phyloP scores from a whole-genome alignment of 2,888 invertebrate genomes.

The Hanleya hanleyi region DNA sequence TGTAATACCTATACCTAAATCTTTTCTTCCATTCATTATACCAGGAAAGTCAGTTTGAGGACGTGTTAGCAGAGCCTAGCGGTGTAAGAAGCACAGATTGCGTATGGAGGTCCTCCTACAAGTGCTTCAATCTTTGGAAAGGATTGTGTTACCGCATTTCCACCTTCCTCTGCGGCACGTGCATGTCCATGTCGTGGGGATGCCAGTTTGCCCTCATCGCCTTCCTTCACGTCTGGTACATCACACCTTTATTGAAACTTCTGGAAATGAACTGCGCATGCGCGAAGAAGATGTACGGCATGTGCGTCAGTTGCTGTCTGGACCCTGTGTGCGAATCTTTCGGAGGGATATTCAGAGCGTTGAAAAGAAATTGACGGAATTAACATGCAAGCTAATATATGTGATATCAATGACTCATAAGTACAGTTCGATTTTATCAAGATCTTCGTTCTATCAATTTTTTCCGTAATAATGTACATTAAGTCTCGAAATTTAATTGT shows the following conservation, averaged over 20 bases:
- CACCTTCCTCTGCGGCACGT: constrained; percentile 80
- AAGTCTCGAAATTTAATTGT: too few relatives aligned
- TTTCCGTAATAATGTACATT: too few relatives aligned
- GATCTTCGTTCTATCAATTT: too few relatives aligned
- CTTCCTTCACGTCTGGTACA: constrained; percentile 75
- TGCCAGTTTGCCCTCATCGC: constrained; percentile 73
- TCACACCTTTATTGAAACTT: constrained; percentile 44
- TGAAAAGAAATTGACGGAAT: too few relatives aligned
- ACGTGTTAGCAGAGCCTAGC: constrained; percentile 47
- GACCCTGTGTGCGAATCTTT: constrained; percentile 44
- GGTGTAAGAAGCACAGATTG: constrained; percentile 76
- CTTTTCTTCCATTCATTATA: background rate
- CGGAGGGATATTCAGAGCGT: constrained; percentile 40
- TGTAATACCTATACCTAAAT: background rate
- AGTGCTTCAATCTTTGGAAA: constrained; percentile 76
- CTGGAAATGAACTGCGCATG: constrained; percentile 74
- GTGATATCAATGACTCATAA: too few relatives aligned
- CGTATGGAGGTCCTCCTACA: constrained; percentile 81
- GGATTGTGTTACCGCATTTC: constrained; percentile 74
- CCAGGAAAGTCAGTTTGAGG: constrained; percentile 73
- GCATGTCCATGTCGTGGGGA: constrained; percentile 79
- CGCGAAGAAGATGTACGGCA: constrained; percentile 31
- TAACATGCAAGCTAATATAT: too few relatives aligned
- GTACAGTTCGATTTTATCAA: too few relatives aligned
- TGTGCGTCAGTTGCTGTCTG: constrained; percentile 34